These are phyloP conservation scores for Rhorus exstirpatorius DNA, from an alignment of 2,888 invertebrate species.

Conservation along the genomic window DNA sequence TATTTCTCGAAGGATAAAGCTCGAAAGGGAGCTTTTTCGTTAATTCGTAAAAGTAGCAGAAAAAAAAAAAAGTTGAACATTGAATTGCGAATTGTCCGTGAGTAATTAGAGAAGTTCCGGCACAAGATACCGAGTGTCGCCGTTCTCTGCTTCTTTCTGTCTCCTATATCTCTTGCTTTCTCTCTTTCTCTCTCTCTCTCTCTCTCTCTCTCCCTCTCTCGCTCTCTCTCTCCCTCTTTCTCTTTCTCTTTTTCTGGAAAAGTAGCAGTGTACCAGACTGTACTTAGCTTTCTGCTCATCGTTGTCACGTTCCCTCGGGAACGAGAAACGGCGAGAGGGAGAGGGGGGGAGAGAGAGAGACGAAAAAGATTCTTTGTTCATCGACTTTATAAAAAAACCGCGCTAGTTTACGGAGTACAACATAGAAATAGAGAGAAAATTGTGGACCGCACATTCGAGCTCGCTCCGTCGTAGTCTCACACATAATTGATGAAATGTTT, in stretches of 20 bases:
- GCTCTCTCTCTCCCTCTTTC: conserved; percentile 4
- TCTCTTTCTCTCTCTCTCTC: conserved; percentile 1
- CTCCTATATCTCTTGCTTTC: not conserved
- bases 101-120: conserved; percentile 45
- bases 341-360: not conserved
- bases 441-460: conserved; percentile 18
- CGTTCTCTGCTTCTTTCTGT: conserved; percentile 24
- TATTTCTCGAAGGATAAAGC: too few species aligned
- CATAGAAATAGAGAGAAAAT: conserved; percentile 8
- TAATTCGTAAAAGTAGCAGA: too few species aligned
- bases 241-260: conserved; percentile 11
- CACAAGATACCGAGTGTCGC: conserved; percentile 24
- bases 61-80: conserved; percentile 19
- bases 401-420: conserved; percentile 56
- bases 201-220: not conserved
- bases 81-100: conserved; percentile 30
- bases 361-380: conserved; percentile 49
- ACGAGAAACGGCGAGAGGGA: not conserved
- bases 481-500: conserved; percentile 30
- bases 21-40: too few species aligned
- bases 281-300: conserved; percentile 47
- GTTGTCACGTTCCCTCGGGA: conserved; percentile 20
- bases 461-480: not conserved
- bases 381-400: conserved; percentile 58
- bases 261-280: not conserved